Conservation (phyloP, 2,888 invertebrate species). For the Gymnoscelis rufifasciata region DNA sequence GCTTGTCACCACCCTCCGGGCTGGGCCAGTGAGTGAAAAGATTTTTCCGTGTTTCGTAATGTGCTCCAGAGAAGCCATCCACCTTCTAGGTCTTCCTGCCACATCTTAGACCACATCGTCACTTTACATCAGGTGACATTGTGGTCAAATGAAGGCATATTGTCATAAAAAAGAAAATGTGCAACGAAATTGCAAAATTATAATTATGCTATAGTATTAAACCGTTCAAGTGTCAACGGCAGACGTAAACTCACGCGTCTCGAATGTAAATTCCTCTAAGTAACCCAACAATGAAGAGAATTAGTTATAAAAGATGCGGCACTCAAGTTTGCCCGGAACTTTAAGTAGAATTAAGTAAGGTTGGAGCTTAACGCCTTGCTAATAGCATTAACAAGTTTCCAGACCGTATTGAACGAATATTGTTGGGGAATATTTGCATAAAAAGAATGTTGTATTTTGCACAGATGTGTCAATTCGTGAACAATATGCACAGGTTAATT, state of each 20-base stretch:
- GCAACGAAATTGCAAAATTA: no score
- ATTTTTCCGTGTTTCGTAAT: no score
- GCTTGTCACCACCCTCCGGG: no score
- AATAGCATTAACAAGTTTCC: slow-evolving; percentile 77
- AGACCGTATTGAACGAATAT: slow-evolving; percentile 70
- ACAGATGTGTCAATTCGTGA: not conserved
- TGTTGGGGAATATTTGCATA: slow-evolving; percentile 26
- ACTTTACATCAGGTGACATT: no score
- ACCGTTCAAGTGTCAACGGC: not conserved
- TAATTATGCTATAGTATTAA: not conserved
- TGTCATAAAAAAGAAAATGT: no score
- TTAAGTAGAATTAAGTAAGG: slow-evolving; percentile 75
- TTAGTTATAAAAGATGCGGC: slow-evolving; percentile 34
- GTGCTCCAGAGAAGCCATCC: no score
- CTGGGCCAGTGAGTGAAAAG: no score
- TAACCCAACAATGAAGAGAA: slow-evolving; percentile 25
- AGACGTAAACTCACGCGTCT: slow-evolving; percentile 10
- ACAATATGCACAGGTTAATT: no score
- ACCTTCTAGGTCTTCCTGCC: no score
- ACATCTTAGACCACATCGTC: no score
- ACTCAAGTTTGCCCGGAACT: slow-evolving; percentile 31
- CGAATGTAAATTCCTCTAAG: slow-evolving; percentile 19
- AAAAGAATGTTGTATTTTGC: not conserved
- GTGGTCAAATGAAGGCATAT: no score
- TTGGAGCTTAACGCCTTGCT: slow-evolving; percentile 72